Evolutionary conservation across 2,113 vertebrate species (phyloP).

Genomic region (Cavia aperea): DNA sequence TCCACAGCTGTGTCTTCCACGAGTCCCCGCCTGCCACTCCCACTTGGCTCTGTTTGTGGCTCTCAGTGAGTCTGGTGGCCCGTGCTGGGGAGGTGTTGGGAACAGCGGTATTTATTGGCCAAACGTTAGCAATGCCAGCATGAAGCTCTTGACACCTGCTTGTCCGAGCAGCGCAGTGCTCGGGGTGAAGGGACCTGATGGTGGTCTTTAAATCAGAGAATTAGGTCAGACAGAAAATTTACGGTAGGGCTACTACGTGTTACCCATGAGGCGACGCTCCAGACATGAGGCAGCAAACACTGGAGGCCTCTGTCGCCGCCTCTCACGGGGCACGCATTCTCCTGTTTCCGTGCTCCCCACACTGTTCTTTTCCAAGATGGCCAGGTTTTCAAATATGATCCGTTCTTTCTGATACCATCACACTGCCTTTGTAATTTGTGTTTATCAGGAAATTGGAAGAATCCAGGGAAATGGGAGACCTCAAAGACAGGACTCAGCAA

Average conservation of each 20-base stretch:
- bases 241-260: rapidly evolving
- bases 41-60: too few relatives aligned
- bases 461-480: not conserved
- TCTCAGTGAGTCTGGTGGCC: rapidly evolving
- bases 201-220: not conserved
- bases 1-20: rapidly evolving
- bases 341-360: rapidly evolving
- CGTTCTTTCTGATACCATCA: not conserved
- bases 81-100: rapidly evolving
- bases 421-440: not conserved
- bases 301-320: rapidly evolving
- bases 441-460: not conserved
- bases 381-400: not conserved
- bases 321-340: too few relatives aligned
- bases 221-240: rapidly evolving
- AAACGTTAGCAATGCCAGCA: rapidly evolving
- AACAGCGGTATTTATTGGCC: rapidly evolving
- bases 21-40: rapidly evolving
- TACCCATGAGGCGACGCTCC: not conserved
- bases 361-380: not conserved
- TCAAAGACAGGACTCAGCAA: rapidly evolving
- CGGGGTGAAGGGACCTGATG: not conserved
- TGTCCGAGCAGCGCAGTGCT: not conserved
- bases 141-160: rapidly evolving
- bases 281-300: rapidly evolving